Conservation (phyloP, 1,140 invertebrate genomes). For the Lanistes nyassanus region DNA sequence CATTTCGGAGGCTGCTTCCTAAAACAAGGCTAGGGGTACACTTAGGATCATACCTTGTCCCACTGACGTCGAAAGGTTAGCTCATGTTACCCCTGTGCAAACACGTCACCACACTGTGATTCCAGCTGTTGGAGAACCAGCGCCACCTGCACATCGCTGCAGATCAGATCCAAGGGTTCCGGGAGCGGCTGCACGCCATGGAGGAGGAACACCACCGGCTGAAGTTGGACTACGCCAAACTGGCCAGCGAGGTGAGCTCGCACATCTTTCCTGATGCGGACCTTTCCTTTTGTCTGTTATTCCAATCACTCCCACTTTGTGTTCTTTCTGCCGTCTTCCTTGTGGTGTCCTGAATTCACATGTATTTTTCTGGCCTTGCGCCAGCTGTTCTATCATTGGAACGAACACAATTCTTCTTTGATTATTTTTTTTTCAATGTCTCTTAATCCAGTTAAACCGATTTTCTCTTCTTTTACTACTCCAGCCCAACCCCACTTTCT, state of each 20-base stretch:
- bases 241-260: conserved; percentile 36
- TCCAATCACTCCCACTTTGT: neutral
- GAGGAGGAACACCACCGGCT: conserved; percentile 49
- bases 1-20: too few relatives aligned
- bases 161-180: conserved; percentile 51
- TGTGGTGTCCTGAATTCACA: neutral
- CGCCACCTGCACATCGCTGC: conserved; percentile 50
- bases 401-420: neutral
- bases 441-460: neutral
- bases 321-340: neutral
- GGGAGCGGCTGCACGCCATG: conserved; percentile 43
- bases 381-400: neutral
- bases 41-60: too few relatives aligned
- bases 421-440: conserved; percentile 1
- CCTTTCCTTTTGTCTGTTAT: neutral
- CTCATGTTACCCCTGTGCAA: too few relatives aligned
- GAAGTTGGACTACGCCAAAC: conserved; percentile 35
- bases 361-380: neutral
- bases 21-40: too few relatives aligned
- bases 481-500: too few relatives aligned
- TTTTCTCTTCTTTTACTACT: too few relatives aligned
- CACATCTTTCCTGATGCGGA: too few relatives aligned
- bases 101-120: neutral
- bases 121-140: conserved; percentile 48
- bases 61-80: too few relatives aligned